Evolutionary conservation across 1,140 invertebrate species (phyloP).

Genomic region (Steinernema khuongi): DNA sequence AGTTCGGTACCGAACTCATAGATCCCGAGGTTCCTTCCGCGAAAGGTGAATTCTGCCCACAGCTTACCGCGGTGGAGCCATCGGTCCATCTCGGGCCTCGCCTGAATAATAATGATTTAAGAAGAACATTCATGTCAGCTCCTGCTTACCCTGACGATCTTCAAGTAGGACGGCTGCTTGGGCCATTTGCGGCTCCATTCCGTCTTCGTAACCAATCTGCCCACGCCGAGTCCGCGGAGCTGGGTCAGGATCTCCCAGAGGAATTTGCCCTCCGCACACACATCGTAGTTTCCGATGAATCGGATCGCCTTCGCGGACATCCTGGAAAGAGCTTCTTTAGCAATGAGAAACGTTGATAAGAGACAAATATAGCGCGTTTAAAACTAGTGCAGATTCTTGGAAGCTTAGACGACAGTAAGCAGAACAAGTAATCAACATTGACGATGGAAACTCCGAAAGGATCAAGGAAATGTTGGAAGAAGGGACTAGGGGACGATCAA

Average conservation of each 20-base stretch:
- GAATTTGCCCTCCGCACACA: conserved; percentile 52
- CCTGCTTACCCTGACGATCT: conserved; percentile 45
- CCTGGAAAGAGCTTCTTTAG: background rate
- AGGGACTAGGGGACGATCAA: too few relatives aligned
- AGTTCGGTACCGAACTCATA: conserved; percentile 54
- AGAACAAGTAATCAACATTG: too few relatives aligned
- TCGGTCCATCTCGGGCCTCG: conserved; percentile 53
- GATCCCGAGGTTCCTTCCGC: conserved; percentile 50
- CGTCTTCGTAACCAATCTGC: conserved; percentile 46
- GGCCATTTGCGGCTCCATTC: conserved; percentile 57
- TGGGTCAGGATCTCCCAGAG: conserved; percentile 56
- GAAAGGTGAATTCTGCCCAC: conserved; percentile 55
- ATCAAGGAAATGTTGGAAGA: too few relatives aligned
- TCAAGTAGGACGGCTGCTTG: conserved; percentile 53
- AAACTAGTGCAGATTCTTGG: background rate
- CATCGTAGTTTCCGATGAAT: conserved; percentile 53
- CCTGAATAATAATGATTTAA: conserved; percentile 36
- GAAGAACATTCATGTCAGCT: background rate
- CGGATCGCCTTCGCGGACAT: conserved; percentile 41
- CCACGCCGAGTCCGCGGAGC: conserved; percentile 39
- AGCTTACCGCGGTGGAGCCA: conserved; percentile 51
- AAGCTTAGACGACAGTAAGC: too few relatives aligned
- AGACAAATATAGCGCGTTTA: background rate
- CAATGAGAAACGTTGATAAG: background rate
- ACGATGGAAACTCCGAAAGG: too few relatives aligned